A percentile compares a stretch with the other conserved stretches of the same genome.
phyloP scores from a whole-genome alignment of 2,888 invertebrate genomes.

The Plagiodera versicolora region DNA sequence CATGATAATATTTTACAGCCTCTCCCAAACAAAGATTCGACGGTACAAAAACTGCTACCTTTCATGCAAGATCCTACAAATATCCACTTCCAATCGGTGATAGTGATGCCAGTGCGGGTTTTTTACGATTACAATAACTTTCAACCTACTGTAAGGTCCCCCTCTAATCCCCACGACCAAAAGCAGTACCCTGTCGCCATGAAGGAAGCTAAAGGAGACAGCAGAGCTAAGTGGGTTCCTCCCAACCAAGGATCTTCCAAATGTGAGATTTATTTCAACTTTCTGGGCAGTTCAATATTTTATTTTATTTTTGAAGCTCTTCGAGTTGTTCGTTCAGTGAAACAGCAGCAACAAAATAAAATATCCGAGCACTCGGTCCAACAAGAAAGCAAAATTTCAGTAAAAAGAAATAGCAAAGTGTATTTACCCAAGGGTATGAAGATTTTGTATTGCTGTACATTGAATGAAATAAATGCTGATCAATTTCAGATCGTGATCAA shows the following conservation, averaged over 20 bases:
- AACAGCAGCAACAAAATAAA: neutral
- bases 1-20: neutral
- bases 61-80: conserved; percentile 29
- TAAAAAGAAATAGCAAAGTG: conserved; percentile 13
- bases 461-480: neutral
- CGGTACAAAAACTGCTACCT: conserved; percentile 25
- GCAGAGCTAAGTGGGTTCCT: conserved; percentile 28
- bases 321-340: conserved; percentile 21
- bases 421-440: conserved; percentile 19
- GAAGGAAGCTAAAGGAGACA: conserved; percentile 29
- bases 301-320: conserved; percentile 23
- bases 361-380: neutral
- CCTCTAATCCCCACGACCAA: neutral
- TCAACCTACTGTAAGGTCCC: neutral
- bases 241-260: conserved; percentile 16
- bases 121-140: conserved; percentile 35
- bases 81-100: conserved; percentile 25
- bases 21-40: neutral
- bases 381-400: neutral
- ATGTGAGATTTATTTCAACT: conserved; percentile 18
- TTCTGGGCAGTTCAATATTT: neutral
- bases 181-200: conserved; percentile 26
- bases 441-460: neutral
- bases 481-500: neutral
- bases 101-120: conserved; percentile 43